Conservation (phyloP, 2,888 invertebrate species). For the Tineola bisselliella region DNA sequence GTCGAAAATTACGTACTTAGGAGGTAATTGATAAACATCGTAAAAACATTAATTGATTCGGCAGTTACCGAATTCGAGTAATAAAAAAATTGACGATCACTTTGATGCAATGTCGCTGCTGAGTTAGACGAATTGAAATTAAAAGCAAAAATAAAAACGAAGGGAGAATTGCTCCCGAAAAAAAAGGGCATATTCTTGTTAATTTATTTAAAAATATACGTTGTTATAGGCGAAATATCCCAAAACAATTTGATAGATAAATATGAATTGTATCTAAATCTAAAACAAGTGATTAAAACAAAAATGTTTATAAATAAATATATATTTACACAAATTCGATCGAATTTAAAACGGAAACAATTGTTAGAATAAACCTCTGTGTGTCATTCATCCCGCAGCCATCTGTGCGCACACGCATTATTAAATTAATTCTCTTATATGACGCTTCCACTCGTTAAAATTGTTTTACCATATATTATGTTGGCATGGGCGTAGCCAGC, state of each 20-base stretch:
- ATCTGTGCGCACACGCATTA: conserved; percentile 37
- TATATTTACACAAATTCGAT: background rate
- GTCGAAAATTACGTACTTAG: background rate
- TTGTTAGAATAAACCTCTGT: background rate
- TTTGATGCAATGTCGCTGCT: background rate
- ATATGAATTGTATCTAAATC: too few species aligned
- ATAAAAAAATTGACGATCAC: background rate
- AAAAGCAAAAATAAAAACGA: background rate
- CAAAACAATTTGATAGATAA: too few species aligned
- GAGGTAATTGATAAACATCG: background rate
- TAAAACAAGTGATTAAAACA: background rate
- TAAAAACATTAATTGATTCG: background rate
- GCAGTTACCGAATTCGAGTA: background rate
- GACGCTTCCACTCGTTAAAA: background rate
- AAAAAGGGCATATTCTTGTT: background rate
- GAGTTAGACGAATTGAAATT: too few species aligned
- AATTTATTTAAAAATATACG: background rate
- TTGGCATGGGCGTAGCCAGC: too few species aligned
- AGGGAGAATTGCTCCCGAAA: background rate
- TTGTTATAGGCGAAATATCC: too few species aligned
- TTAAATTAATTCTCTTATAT: background rate
- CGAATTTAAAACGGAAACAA: background rate
- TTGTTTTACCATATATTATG: background rate
- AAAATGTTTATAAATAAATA: background rate
- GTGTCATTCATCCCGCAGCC: conserved; percentile 58